phyloP scores from a whole-genome alignment of 2,797 vertebrate species.

The Hemibagrus guttatus region DNA sequence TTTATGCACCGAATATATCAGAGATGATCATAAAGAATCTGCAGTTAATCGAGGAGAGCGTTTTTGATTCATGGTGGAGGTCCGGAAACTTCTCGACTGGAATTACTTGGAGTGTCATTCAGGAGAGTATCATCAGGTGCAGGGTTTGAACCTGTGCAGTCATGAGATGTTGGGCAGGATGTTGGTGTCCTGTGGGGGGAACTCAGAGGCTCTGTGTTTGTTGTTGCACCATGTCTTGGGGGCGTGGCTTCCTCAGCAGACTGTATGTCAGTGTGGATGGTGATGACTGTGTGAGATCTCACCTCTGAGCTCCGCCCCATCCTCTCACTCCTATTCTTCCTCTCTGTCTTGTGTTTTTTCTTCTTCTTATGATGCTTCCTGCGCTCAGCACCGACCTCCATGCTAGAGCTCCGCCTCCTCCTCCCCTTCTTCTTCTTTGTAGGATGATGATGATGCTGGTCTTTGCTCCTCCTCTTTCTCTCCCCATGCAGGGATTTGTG shows the following conservation, averaged over 20 bases:
- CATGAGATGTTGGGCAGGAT: background rate
- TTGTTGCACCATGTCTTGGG: background rate
- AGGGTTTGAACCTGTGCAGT: background rate
- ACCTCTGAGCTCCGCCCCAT: conserved; percentile 56
- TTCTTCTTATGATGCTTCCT: conserved; percentile 85
- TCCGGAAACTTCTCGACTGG: background rate
- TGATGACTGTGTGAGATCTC: conserved; percentile 78
- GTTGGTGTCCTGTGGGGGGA: background rate
- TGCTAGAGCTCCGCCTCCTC: conserved; percentile 80
- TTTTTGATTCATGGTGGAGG: background rate
- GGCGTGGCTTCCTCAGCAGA: conserved; percentile 20
- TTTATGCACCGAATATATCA: background rate
- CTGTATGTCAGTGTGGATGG: conserved; percentile 75
- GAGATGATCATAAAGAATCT: background rate
- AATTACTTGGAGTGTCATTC: background rate
- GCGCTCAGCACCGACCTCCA: conserved; percentile 82
- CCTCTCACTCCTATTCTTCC: conserved; percentile 80
- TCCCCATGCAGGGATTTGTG: conserved; percentile 86
- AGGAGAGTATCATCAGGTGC: background rate
- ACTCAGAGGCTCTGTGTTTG: background rate
- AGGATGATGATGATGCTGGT: conserved; percentile 58
- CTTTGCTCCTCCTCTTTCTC: conserved; percentile 69
- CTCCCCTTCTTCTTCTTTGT: conserved; percentile 65
- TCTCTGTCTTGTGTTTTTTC: conserved; percentile 85
- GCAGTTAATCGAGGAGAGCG: background rate